phyloP scores from a whole-genome alignment of 2,797 vertebrate genomes.

The Lithobates sylvaticus region DNA sequence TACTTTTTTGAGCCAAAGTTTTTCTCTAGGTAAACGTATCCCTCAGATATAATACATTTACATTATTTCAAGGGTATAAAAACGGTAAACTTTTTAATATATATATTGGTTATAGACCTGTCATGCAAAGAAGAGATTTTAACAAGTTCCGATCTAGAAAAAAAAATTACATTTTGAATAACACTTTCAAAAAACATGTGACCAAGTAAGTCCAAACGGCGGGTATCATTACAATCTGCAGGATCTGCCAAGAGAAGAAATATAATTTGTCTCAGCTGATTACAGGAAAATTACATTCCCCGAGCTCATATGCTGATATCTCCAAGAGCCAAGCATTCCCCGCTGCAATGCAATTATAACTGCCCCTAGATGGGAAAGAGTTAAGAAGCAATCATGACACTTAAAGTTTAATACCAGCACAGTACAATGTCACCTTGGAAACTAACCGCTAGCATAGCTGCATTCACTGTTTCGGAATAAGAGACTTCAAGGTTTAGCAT shows the following conservation, averaged over 20 bases:
- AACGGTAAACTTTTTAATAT: constrained; percentile 29
- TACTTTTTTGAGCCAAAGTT: too few relatives aligned
- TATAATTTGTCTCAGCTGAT: constrained; percentile 59
- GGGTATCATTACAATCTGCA: constrained; percentile 54
- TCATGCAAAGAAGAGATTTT: constrained; percentile 30
- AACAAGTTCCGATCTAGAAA: constrained; percentile 14
- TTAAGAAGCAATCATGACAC: constrained; percentile 57
- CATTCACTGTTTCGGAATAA: constrained; percentile 22
- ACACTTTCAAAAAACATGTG: constrained; percentile 29
- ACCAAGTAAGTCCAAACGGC: constrained; percentile 25
- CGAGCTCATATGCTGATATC: constrained; percentile 45
- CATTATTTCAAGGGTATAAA: constrained; percentile 8
- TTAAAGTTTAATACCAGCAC: constrained; percentile 46
- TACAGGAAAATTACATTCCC: constrained; percentile 55
- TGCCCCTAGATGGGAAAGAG: constrained; percentile 42
- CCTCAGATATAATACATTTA: neutral
- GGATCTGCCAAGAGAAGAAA: constrained; percentile 47
- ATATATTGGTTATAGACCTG: constrained; percentile 23
- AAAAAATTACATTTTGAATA: constrained; percentile 51
- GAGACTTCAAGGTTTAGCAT: neutral
- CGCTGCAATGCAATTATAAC: constrained; percentile 50
- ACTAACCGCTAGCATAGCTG: constrained; percentile 29
- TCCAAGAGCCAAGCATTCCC: constrained; percentile 32
- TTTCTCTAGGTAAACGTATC: neutral
- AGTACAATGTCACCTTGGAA: constrained; percentile 59